Evolutionary conservation across 2,113 vertebrate species (phyloP), one percentile per base, ranked within the genome.

Genomic region (Alligator mississippiensis): DNA sequence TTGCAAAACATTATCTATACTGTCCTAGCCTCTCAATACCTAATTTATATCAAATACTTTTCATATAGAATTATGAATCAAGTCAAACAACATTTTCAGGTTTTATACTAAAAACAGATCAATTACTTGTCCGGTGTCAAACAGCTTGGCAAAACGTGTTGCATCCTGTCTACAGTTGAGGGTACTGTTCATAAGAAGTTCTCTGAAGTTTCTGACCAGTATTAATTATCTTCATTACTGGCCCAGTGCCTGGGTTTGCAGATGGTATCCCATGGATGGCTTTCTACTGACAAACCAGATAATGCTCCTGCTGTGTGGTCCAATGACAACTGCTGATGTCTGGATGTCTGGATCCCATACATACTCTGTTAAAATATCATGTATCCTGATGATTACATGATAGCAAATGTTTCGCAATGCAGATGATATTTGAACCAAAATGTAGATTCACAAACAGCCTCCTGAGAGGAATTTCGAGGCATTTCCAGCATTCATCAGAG

Each of bases 401-500:
- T 6, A 79, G 74, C 19, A 87, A 22, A 54, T 14, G 2, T 16
- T 61, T 75, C 79, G 25, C 28, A 47, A 61, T 17, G 59, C 11
- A 77, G 80, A 58, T 27, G 13, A 72, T 82, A 47, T 76, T 74
- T 58, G 63, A 18, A 87, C 80, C 19, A 55, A 90, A 88, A 21
- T 11, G 7, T 58, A 87, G 72, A 89, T 80, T 18, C 24, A 2
- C 25, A 24, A 34, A 63, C 18, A 85, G 61, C 57, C 68, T 79
- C 34, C 58, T 89, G 74, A 77, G 91, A 87, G 5, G 83, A 68
- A 57, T 62, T 28, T 82, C 28, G 92, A 85, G 19, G 13, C 14
- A 82, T 85, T 92, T 91, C 55, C 91, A 93, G 82, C 24, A 77
- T 90, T 87, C n/a, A 85, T 58, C 58, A 80, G 82, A 93, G 38